Conservation (phyloP, 2,888 invertebrate species). For the Caenorhabditis imperialis region DNA sequence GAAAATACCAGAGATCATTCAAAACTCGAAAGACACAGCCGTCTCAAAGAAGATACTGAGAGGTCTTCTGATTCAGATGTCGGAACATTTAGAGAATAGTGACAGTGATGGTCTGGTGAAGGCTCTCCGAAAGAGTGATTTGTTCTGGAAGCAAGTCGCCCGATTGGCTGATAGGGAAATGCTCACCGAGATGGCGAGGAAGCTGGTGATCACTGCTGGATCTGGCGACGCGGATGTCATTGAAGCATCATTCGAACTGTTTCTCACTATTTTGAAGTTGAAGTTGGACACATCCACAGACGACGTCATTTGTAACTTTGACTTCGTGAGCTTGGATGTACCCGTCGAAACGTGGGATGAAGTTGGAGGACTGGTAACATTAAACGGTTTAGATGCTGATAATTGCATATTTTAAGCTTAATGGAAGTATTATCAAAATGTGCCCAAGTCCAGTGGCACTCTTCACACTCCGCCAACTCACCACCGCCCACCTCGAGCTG, state of each 20-base stretch:
- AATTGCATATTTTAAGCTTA: no score
- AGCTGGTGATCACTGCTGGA: background rate
- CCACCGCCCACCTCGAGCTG: conserved; percentile 2
- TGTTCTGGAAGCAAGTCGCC: conserved; percentile 8
- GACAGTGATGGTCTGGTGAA: conserved; percentile 14
- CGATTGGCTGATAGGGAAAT: background rate
- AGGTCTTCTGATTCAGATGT: conserved; percentile 8
- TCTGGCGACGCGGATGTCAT: background rate
- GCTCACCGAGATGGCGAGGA: background rate
- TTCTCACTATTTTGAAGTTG: conserved; percentile 20
- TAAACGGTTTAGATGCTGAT: no score
- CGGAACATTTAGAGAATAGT: conserved; percentile 10
- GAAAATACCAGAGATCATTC: conserved; percentile 4
- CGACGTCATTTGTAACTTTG: conserved; percentile 1
- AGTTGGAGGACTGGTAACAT: conserved; percentile 8
- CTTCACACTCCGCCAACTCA: conserved; percentile 22
- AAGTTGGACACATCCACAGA: background rate
- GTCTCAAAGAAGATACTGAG: background rate
- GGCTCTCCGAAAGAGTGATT: background rate
- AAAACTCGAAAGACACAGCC: background rate
- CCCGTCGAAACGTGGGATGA: background rate
- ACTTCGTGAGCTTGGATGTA: conserved; percentile 3
- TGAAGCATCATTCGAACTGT: background rate
- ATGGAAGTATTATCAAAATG: no score
- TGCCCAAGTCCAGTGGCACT: background rate